Evolutionary conservation across 2,113 vertebrate species (phyloP), one percentile per base, ranked within the genome.

Genomic region (Channa argus): DNA sequence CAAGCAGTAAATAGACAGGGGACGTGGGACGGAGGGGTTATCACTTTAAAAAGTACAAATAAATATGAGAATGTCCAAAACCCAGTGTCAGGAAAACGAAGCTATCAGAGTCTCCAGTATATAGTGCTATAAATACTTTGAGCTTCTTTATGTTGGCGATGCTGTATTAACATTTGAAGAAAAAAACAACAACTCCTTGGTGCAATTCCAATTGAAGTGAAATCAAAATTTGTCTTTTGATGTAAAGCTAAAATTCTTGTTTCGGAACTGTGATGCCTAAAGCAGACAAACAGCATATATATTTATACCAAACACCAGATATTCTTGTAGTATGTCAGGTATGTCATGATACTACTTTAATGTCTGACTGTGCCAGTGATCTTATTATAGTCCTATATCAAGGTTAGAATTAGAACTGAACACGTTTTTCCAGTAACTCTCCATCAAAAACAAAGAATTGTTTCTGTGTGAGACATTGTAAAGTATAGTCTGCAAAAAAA

Each of bases 61-160:
- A 13, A 49, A 13, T 13, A 8, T 15, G 41, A 33, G 10, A 13
- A 39, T 39, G 11, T 56, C 55, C 6, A 49, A 49, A 41, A 47
- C 33, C 52, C 6, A 12, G 50, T 45, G 34, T 38, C 12, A 67
- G n/a, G 58, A 75, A 12, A 70, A 33, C 67, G 6, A 36, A 64
- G 39, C 10, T 36, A 43, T n/a, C n/a, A 36, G 56, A 1, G 8
- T 34, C n/a, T 79, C 45, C 15, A 63, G 14, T 8, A 5, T 12
- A 62, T 1, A 38, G 2, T 51, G 46, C 58, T 36, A 47, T 11
- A 14, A 8, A n/a, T 34, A 39, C 2, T 45, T 69, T 77, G 36
- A 68, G 8, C 2, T 12, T 39, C 38, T 43, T 51, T 51, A n/a
- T 70, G 59, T 77, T 65, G 6, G 6, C 44, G 56, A 71, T 49